Conservation (phyloP, 2,797 vertebrate species). For the Macropodus opercularis region DNA sequence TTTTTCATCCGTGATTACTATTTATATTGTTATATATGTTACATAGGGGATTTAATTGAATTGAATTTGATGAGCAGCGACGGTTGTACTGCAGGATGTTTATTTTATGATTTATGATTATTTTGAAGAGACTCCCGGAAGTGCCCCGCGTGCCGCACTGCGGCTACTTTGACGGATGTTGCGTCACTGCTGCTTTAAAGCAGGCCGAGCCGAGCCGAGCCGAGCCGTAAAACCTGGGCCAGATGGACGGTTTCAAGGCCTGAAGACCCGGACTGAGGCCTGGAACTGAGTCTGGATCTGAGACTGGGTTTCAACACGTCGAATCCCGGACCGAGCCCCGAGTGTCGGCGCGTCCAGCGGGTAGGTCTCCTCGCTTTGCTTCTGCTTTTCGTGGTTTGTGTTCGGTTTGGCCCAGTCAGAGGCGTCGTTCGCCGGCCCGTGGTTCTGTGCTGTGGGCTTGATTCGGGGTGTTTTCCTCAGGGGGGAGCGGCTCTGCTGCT, state of each 20-base stretch:
- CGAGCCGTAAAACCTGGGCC: constrained; percentile 8
- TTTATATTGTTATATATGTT: too few species aligned
- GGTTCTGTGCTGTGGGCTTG: not conserved
- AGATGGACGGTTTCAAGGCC: constrained; percentile 16
- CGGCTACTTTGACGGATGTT: constrained; percentile 46
- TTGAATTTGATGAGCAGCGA: too few species aligned
- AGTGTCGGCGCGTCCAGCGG: constrained; percentile 9
- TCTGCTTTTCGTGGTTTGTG: not conserved
- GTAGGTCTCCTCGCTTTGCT: constrained; percentile 21
- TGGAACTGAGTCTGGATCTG: constrained; percentile 1
- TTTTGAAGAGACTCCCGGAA: constrained; percentile 29
- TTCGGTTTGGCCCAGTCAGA: not conserved
- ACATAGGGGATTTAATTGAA: too few species aligned
- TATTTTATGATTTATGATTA: not conserved
- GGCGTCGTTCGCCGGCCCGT: not conserved
- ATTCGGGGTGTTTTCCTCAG: constrained; percentile 56
- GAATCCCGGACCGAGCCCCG: not conserved
- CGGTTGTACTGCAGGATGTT: too few species aligned
- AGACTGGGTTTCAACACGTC: not conserved
- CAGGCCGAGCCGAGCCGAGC: constrained; percentile 27
- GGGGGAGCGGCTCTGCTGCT: constrained; percentile 59
- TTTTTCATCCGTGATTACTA: too few species aligned
- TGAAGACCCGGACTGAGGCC: constrained; percentile 19
- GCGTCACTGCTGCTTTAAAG: constrained; percentile 71
- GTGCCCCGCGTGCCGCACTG: accelerated